These are phyloP conservation scores for Geodia barretti DNA, from an alignment of 37 sponge, comb jelly and placozoan species.

Conservation along the genomic window DNA sequence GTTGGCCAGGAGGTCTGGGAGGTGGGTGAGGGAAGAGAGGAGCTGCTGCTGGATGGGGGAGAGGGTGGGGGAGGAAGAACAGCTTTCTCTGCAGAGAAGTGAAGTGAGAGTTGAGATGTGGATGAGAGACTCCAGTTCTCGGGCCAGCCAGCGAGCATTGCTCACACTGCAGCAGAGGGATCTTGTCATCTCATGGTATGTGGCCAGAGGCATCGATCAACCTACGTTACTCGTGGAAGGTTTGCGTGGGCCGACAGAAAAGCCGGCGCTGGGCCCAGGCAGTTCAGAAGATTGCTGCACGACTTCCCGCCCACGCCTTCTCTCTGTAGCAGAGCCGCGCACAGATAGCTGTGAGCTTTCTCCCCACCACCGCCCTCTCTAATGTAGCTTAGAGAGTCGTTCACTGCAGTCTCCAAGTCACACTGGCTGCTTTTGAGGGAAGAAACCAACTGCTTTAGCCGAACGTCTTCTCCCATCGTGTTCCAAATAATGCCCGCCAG, in stretches of 20 bases:
- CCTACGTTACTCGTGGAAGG: constrained; percentile 1
- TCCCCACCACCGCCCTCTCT: background rate
- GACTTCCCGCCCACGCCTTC: background rate
- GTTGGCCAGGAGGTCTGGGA: constrained; percentile 50
- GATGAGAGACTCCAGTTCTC: constrained; percentile 6
- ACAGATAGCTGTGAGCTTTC: constrained; percentile 7
- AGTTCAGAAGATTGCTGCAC: constrained; percentile 5
- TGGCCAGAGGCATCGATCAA: background rate
- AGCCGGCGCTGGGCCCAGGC: background rate
- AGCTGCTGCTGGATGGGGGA: constrained; percentile 40
- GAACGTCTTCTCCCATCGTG: constrained; percentile 1
- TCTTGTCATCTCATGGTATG: too few species aligned
- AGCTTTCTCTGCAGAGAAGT: constrained; percentile 1
- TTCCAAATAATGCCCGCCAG: background rate
- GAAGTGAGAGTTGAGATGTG: background rate
- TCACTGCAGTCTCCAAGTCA: background rate
- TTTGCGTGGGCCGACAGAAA: constrained; percentile 6
- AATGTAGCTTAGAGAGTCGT: background rate
- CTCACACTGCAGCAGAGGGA: constrained; percentile 5
- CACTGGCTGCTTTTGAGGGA: background rate
- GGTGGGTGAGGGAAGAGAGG: constrained; percentile 25
- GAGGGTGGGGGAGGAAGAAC: background rate
- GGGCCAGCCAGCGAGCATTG: constrained; percentile 41
- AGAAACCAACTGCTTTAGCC: background rate
- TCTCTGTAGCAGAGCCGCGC: constrained; percentile 32